These are phyloP conservation scores for Calidris pygmaea DNA, from an alignment of 2,113 vertebrate species.

Conservation along the genomic window DNA sequence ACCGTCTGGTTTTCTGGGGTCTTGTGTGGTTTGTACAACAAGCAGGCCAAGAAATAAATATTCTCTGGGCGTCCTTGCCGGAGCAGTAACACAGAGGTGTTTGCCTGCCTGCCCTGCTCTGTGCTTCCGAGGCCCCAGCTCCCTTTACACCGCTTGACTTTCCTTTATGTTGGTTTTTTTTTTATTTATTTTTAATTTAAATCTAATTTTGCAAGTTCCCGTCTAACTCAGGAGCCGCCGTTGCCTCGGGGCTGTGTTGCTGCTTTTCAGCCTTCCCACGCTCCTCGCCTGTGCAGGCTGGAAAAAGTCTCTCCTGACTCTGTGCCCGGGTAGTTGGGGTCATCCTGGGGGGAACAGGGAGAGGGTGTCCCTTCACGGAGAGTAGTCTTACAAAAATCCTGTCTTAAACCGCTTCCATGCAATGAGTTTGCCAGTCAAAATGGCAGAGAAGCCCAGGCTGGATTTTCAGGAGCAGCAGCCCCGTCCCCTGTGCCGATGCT, in stretches of 20 bases:
- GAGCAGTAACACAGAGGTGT: not conserved
- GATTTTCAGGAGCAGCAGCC: not conserved
- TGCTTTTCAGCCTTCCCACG: not conserved
- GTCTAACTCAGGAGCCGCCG: not conserved
- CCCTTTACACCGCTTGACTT: not conserved
- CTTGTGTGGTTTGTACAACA: not conserved
- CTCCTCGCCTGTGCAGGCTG: not conserved
- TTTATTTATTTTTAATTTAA: not conserved
- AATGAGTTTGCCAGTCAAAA: not conserved
- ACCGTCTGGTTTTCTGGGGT: not conserved
- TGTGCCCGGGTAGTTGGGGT: not conserved
- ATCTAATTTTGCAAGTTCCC: constrained; percentile 37
- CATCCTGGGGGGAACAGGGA: not conserved
- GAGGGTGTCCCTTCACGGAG: not conserved
- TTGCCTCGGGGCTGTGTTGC: constrained; percentile 19
- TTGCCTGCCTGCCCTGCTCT: constrained; percentile 1
- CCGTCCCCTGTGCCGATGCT: accelerated
- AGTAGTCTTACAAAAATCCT: not conserved
- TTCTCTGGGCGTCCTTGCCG: not conserved
- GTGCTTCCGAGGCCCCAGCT: not conserved
- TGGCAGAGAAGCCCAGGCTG: not conserved
- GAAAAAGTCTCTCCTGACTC: not conserved
- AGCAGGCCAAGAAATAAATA: not conserved
- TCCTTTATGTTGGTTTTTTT: not conserved
- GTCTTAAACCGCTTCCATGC: not conserved